Evolutionary conservation across 2,888 invertebrate species (phyloP).

Genomic region (Eupithecia pulchellata): DNA sequence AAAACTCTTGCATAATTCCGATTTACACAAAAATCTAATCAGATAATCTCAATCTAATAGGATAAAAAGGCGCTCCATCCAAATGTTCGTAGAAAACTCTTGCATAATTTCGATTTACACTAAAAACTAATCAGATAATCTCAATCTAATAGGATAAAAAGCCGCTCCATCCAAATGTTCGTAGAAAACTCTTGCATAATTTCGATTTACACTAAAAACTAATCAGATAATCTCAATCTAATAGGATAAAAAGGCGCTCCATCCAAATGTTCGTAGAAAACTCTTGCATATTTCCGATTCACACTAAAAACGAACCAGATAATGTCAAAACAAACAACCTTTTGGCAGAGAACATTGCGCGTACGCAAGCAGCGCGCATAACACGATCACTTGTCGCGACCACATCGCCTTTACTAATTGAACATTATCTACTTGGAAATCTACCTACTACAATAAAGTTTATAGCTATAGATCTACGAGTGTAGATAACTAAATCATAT

Average conservation of each 20-base stretch:
- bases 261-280: neutral
- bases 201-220: neutral
- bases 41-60: no score
- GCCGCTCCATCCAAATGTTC: neutral
- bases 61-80: neutral
- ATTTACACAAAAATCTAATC: neutral
- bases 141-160: no score
- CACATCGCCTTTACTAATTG: conserved; percentile 22
- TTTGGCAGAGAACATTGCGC: conserved; percentile 45
- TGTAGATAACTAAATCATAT: neutral
- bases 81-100: neutral
- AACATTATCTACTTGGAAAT: conserved; percentile 18
- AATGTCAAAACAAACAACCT: conserved; percentile 39
- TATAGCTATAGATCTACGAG: neutral
- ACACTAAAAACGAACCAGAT: neutral
- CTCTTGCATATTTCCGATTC: neutral
- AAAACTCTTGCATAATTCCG: neutral
- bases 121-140: neutral
- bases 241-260: no score
- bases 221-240: neutral
- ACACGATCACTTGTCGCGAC: conserved; percentile 18
- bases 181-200: neutral
- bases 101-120: neutral
- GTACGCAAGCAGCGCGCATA: conserved; percentile 20
- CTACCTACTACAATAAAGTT: neutral